Conservation (phyloP, 2,888 invertebrate genomes). For the Cheilosia vulpina region DNA sequence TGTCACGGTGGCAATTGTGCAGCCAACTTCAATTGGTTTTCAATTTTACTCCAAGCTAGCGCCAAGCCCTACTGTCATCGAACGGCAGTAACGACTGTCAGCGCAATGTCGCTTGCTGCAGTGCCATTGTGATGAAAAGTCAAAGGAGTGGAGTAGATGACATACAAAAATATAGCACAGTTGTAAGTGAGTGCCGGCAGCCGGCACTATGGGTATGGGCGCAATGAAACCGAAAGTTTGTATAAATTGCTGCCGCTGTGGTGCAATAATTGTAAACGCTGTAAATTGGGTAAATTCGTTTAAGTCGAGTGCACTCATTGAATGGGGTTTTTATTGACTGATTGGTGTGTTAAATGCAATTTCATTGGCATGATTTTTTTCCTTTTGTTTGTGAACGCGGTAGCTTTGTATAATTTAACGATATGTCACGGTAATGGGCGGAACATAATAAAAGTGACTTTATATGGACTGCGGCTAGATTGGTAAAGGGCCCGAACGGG, state of each 20-base stretch:
- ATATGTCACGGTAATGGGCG: background rate
- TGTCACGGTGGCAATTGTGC: constrained; percentile 62
- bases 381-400: constrained; percentile 6
- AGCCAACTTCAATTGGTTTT: constrained; percentile 41
- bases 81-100: constrained; percentile 47
- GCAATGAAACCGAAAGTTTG: constrained; percentile 46
- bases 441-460: background rate
- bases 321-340: constrained; percentile 49
- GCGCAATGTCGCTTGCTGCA: background rate
- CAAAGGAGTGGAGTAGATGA: constrained; percentile 51
- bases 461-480: too few species aligned
- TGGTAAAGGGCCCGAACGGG: too few species aligned
- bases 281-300: constrained; percentile 61
- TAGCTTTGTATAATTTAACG: constrained; percentile 25
- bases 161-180: background rate
- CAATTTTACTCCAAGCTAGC: constrained; percentile 13
- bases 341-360: constrained; percentile 45
- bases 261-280: constrained; percentile 41
- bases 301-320: constrained; percentile 21
- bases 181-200: background rate
- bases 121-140: constrained; percentile 30
- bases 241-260: constrained; percentile 34
- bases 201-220: too few species aligned
- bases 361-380: constrained; percentile 33
- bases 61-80: constrained; percentile 52